Conservation (phyloP, 2,888 invertebrate genomes). For the Psococerastis gibbosa region DNA sequence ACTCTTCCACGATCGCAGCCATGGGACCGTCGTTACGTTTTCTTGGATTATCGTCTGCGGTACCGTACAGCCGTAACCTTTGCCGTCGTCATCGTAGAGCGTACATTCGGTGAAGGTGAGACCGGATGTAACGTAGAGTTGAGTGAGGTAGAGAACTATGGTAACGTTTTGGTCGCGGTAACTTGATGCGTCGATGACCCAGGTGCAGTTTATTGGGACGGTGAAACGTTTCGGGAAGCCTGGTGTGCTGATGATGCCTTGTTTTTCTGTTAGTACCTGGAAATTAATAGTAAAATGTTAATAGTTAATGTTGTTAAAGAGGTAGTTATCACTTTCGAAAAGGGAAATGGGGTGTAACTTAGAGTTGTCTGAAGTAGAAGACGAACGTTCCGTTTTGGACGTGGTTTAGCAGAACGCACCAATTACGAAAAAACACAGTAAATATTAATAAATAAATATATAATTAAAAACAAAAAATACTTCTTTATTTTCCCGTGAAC, state of each 20-base stretch:
- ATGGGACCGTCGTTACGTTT: conserved; percentile 38
- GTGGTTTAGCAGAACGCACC: no score
- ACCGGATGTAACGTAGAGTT: conserved; percentile 66
- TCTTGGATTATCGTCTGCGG: conserved; percentile 39
- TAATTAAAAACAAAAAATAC: no score
- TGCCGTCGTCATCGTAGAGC: conserved; percentile 40
- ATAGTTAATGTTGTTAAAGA: no score
- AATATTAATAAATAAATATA: no score
- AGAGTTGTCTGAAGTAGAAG: no score
- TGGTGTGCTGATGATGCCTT: conserved; percentile 62
- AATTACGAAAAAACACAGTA: no score
- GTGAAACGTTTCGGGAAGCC: conserved; percentile 65
- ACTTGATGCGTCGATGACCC: conserved; percentile 69
- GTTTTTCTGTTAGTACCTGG: conserved; percentile 26
- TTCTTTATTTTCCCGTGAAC: no score
- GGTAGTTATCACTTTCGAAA: no score
- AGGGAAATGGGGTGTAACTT: no score
- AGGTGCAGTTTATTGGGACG: conserved; percentile 67
- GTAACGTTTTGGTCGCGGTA: conserved; percentile 34
- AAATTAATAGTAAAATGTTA: no score
- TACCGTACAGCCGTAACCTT: conserved; percentile 19
- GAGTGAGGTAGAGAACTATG: conserved; percentile 73
- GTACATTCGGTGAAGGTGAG: conserved; percentile 56
- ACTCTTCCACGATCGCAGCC: conserved; percentile 42
- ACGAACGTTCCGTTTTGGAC: no score